Conservation (phyloP, 1,140 invertebrate genomes). For the Meloidogyne hapla region DNA sequence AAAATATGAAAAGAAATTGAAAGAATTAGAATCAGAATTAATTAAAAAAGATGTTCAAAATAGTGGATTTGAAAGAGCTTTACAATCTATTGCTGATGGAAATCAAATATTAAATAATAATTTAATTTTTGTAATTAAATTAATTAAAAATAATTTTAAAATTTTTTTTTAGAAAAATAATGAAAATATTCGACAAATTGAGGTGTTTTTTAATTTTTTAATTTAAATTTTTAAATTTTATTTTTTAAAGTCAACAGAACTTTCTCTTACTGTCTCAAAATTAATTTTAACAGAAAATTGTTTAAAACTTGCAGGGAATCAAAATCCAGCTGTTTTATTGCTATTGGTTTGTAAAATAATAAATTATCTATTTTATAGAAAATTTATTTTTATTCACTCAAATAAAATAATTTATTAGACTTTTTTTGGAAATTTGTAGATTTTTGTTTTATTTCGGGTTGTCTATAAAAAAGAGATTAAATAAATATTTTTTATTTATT, state of each 20-base stretch:
- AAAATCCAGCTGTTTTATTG: slow-evolving; percentile 46
- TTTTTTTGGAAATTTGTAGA: no score
- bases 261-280: slow-evolving; percentile 39
- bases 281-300: slow-evolving; percentile 34
- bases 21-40: not conserved
- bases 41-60: not conserved
- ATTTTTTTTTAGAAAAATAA: slow-evolving; percentile 13
- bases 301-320: slow-evolving; percentile 33
- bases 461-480: no score
- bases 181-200: slow-evolving; percentile 7
- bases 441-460: no score
- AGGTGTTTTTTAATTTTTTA: slow-evolving; percentile 9
- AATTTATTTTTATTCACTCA: no score
- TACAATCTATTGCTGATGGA: not conserved
- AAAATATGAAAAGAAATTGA: slow-evolving; percentile 10
- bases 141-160: not conserved
- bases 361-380: no score
- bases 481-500: no score
- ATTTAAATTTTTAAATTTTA: not conserved
- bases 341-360: slow-evolving; percentile 29
- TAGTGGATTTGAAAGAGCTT: not conserved
- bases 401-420: no score
- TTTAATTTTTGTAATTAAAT: not conserved
- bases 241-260: slow-evolving; percentile 35
- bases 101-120: not conserved